Evolutionary conservation across 2,113 vertebrate genomes (phyloP).

Genomic region (Muntiacus muntjak): DNA sequence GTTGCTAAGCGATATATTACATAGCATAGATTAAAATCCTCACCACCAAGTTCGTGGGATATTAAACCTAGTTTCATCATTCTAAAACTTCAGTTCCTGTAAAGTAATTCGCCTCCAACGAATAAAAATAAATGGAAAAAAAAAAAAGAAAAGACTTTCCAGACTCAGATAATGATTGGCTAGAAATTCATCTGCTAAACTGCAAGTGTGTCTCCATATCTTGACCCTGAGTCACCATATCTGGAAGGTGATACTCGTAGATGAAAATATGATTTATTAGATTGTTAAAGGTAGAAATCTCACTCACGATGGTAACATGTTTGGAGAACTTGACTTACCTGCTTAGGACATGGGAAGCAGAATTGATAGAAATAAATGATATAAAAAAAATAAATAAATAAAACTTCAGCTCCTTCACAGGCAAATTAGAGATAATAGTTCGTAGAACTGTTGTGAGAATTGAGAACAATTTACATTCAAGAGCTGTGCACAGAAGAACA

Average conservation of each 20-base stretch:
- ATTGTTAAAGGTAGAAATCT: neutral
- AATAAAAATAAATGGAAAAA: too few relatives aligned
- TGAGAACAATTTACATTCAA: neutral
- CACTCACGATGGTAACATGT: neutral
- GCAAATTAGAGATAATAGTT: neutral
- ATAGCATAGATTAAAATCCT: neutral
- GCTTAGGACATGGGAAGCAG: neutral
- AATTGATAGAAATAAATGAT: neutral
- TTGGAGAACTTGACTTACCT: neutral
- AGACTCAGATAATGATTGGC: slow-evolving; percentile 8
- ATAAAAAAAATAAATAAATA: neutral
- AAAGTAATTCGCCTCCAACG: too few relatives aligned
- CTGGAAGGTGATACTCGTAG: neutral
- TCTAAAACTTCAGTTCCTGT: neutral
- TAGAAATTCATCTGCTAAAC: slow-evolving; percentile 26
- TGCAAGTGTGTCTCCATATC: neutral
- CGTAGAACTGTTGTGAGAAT: neutral
- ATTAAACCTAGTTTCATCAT: neutral
- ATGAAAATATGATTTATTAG: slow-evolving; percentile 14
- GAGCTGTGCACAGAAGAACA: neutral
- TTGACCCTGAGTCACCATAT: neutral
- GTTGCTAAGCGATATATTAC: neutral
- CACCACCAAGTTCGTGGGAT: neutral
- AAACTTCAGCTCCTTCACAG: neutral
- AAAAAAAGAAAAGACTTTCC: neutral